Percentiles rank a stretch among this genome's conserved stretches.
These are phyloP conservation scores for Hylia prasina DNA, from an alignment of 2,113 vertebrate species.

Conservation along the genomic window DNA sequence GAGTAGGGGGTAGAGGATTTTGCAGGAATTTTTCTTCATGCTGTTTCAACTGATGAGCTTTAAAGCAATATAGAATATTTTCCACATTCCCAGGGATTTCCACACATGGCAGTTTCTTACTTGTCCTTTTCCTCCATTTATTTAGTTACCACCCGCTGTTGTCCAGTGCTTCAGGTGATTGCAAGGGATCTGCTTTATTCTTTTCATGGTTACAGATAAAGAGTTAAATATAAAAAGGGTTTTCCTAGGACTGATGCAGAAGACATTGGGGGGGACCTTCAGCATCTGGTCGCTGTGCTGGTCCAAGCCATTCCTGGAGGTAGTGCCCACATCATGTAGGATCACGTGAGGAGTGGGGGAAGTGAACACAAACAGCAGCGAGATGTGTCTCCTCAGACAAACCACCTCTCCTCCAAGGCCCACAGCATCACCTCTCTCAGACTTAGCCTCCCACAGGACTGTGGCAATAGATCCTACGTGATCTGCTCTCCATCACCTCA, in stretches of 20 bases:
- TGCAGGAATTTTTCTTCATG: neutral
- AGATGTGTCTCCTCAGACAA: neutral
- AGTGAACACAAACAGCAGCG: neutral
- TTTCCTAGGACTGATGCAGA: neutral
- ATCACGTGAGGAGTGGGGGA: neutral
- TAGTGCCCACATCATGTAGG: accelerated
- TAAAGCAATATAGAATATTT: neutral
- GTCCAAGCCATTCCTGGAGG: neutral
- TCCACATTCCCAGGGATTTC: neutral
- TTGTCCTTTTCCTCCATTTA: neutral
- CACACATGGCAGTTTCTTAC: neutral
- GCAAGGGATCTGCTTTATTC: neutral
- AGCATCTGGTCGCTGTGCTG: neutral
- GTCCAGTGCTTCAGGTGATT: neutral
- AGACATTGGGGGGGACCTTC: neutral
- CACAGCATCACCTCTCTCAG: neutral
- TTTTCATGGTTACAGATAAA: neutral
- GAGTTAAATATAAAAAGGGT: neutral
- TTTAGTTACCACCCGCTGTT: neutral
- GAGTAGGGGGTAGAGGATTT: neutral
- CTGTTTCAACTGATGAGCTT: neutral
- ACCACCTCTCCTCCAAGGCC: neutral
- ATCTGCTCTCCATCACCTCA: neutral
- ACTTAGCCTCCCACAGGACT: too few species aligned
- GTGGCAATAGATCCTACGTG: neutral